A percentile compares a stretch with the other conserved stretches of the same genome.
These are phyloP conservation scores for Octonoba sinensis DNA, from an alignment of 2,888 invertebrate genomes.

Conservation along the genomic window DNA sequence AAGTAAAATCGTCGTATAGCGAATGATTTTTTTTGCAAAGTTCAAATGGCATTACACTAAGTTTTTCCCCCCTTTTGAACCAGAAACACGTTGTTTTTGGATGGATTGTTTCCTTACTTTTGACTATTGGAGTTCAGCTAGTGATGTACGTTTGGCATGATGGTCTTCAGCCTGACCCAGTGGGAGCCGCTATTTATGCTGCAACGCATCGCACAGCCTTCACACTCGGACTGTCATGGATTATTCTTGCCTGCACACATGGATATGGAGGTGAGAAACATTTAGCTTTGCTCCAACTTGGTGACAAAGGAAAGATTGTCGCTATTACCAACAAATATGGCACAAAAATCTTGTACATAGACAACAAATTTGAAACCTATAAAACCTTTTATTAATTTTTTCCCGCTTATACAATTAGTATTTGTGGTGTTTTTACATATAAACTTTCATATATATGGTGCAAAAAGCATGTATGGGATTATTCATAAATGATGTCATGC, in stretches of 20 bases:
- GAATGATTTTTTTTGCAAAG: too few relatives aligned
- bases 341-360: too few relatives aligned
- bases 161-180: constrained; percentile 30
- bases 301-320: too few relatives aligned
- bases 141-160: constrained; percentile 35
- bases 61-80: background rate
- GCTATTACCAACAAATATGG: too few relatives aligned
- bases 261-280: constrained; percentile 51
- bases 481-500: too few relatives aligned
- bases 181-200: constrained; percentile 46
- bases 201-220: constrained; percentile 54
- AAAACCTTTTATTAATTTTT: too few relatives aligned
- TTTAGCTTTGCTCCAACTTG: background rate
- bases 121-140: constrained; percentile 37
- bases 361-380: too few relatives aligned
- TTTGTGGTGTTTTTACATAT: too few relatives aligned
- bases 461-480: too few relatives aligned
- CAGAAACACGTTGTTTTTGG: constrained; percentile 42
- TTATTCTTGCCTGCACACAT: constrained; percentile 51
- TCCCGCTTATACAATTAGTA: too few relatives aligned
- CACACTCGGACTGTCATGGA: constrained; percentile 48
- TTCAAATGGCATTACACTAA: background rate
- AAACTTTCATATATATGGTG: too few relatives aligned
- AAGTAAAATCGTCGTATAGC: too few relatives aligned
- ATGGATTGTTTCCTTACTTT: constrained; percentile 36